A percentile compares a stretch with the other conserved stretches of the same genome.
These are phyloP conservation scores for Agonopterix subpropinquella DNA, from an alignment of 2,888 invertebrate genomes.

Conservation along the genomic window DNA sequence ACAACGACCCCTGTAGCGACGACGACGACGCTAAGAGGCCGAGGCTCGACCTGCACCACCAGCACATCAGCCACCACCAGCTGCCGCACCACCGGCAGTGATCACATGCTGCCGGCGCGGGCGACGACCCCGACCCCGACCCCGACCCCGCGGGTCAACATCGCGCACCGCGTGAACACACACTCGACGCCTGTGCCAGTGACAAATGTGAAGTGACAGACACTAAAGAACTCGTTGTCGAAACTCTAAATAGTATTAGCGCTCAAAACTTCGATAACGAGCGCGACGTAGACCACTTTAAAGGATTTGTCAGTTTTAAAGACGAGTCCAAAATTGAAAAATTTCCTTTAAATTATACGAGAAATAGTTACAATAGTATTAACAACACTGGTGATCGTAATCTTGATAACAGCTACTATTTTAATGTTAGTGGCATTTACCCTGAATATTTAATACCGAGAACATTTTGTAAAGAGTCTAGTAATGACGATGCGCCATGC, in stretches of 20 bases:
- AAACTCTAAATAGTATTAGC: constrained; percentile 22
- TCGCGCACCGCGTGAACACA: constrained; percentile 19
- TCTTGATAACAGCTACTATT: constrained; percentile 8
- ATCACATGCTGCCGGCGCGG: constrained; percentile 46
- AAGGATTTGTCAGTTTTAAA: constrained; percentile 12
- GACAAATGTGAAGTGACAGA: constrained; percentile 24
- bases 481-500: constrained; percentile 45
- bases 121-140: constrained; percentile 14
- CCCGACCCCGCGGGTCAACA: constrained; percentile 16
- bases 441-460: constrained; percentile 30
- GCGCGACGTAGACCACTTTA: constrained; percentile 15
- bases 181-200: constrained; percentile 21
- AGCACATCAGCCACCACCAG: constrained; percentile 53
- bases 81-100: constrained; percentile 62
- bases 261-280: constrained; percentile 16
- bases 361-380: constrained; percentile 9
- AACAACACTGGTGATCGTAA: constrained; percentile 6
- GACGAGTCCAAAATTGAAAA: constrained; percentile 15
- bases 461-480: constrained; percentile 25
- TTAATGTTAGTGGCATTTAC: constrained; percentile 20
- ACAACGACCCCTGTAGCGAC: constrained; percentile 78
- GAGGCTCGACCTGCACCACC: constrained; percentile 77
- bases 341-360: background rate
- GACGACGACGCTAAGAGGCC: constrained; percentile 82
- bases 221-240: constrained; percentile 18